These are phyloP conservation scores for Tapera naevia DNA, from an alignment of 2,797 vertebrate species.

Conservation along the genomic window DNA sequence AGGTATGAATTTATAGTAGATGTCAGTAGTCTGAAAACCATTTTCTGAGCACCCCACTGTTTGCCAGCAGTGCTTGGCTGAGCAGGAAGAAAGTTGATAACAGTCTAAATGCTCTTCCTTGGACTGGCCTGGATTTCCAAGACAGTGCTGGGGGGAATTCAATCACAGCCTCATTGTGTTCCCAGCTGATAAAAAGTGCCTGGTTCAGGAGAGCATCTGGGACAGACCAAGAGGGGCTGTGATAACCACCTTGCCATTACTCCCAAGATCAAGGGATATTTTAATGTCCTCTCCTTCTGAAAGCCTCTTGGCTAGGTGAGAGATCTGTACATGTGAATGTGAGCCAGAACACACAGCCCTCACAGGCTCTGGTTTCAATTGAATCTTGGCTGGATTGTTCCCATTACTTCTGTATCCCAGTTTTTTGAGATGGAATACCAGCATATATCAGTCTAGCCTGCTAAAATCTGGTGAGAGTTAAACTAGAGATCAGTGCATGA, in stretches of 20 bases:
- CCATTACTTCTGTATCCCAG: background rate
- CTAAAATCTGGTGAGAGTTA: background rate
- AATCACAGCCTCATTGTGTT: background rate
- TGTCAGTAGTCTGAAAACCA: background rate
- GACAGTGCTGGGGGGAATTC: background rate
- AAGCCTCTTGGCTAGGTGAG: background rate
- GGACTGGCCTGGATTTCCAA: background rate
- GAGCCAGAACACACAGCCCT: background rate
- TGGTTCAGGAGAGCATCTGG: background rate
- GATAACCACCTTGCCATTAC: background rate
- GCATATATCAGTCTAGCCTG: background rate
- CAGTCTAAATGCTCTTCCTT: background rate
- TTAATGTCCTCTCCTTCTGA: background rate
- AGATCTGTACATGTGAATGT: fast-evolving
- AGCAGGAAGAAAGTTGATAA: background rate
- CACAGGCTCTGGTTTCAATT: background rate
- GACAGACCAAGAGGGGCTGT: background rate
- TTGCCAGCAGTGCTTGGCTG: background rate
- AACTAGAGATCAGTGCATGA: background rate
- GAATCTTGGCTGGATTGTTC: background rate
- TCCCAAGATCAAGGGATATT: background rate
- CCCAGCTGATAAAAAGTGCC: background rate
- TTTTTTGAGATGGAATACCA: background rate
- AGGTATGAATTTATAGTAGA: background rate
- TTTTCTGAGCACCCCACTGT: background rate